These are phyloP conservation scores for Brachyhypopomus gauderio DNA, from an alignment of 2,113 vertebrate species.

Conservation along the genomic window DNA sequence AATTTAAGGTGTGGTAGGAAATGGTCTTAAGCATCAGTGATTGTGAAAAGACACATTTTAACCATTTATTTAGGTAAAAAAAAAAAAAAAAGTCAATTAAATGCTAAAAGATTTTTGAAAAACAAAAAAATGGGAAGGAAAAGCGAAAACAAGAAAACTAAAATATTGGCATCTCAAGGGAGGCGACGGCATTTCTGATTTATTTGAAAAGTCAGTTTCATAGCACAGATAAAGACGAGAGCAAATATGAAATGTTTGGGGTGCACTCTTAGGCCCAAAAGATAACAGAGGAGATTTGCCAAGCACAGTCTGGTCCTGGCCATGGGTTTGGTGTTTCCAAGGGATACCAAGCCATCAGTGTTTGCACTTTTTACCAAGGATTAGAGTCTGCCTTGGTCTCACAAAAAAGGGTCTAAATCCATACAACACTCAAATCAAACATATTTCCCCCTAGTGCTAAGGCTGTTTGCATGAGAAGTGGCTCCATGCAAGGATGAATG, in stretches of 20 bases:
- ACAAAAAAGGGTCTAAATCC: conserved; percentile 45
- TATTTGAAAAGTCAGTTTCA: neutral
- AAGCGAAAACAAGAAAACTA: neutral
- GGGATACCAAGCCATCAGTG: conserved; percentile 47
- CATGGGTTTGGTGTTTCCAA: neutral
- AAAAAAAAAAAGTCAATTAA: neutral
- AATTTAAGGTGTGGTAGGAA: neutral
- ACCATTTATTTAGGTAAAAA: too few species aligned
- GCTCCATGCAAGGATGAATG: conserved; percentile 41
- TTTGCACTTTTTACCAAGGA: conserved; percentile 47
- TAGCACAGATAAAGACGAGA: neutral
- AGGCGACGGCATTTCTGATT: neutral
- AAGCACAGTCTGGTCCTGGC: conserved; percentile 7
- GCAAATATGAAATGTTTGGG: conserved; percentile 14
- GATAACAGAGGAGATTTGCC: conserved; percentile 22
- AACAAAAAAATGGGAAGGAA: neutral
- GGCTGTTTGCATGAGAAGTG: conserved; percentile 48
- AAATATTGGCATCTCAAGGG: neutral
- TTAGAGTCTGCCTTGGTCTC: conserved; percentile 38
- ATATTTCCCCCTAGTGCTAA: conserved; percentile 38
- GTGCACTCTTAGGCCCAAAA: conserved; percentile 16
- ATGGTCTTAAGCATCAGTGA: neutral
- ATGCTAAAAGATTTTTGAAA: neutral
- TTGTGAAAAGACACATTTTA: too few species aligned
- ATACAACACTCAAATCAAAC: conserved; percentile 51